Base-by-base conservation (phyloP, 2,888 invertebrate species). In the Pristionchus mayeri region DNA sequence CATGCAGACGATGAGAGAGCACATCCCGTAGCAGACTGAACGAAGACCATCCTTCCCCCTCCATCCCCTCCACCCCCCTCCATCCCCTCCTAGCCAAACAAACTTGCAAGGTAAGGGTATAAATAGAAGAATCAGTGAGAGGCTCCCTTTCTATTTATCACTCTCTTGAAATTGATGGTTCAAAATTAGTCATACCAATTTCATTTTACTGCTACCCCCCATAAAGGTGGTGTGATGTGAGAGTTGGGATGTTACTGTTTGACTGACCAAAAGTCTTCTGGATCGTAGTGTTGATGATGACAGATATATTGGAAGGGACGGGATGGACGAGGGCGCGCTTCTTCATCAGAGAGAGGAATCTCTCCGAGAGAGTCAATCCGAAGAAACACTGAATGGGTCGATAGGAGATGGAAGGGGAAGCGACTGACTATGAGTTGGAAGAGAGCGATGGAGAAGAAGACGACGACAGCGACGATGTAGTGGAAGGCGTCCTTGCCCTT, bases 381-480 rank as follows among this genome's bases (percentile, higher is more conserved):
- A 91, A 91, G 86, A 92, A 91, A 84, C 90, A 91, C 90, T 91
- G 84, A 21, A 90, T 85, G 16, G n/a, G n/a, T 18, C 11, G 27
- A 57, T 54, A 4, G 54, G 21, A 18, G 67, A 37, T 37, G 27
- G 27, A 37, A 37, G 67, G 24, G 27, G 24, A 30, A 60, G 18
- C 18, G 48, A 87, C 89, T 86, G 75, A 90, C 90, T 57, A 88
- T 86, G 4, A 90, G 34, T 79, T 91, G 91, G 79, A 90, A 90
- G 11, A 89, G 84, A 11, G 88, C 89, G 44, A 90, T 86, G 13
- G 88, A 89, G 50, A 90, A 86, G 86, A 91, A 91, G 16, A 89
- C 88, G 40, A 85, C 89, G 4, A 89, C 86, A 13, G 88, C 89
- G 24, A 91, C 88, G 16, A 89, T 91, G 85, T 91, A 91, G 79